Base-by-base conservation (phyloP, 2,113 vertebrate genomes). In the Calidris pygmaea region DNA sequence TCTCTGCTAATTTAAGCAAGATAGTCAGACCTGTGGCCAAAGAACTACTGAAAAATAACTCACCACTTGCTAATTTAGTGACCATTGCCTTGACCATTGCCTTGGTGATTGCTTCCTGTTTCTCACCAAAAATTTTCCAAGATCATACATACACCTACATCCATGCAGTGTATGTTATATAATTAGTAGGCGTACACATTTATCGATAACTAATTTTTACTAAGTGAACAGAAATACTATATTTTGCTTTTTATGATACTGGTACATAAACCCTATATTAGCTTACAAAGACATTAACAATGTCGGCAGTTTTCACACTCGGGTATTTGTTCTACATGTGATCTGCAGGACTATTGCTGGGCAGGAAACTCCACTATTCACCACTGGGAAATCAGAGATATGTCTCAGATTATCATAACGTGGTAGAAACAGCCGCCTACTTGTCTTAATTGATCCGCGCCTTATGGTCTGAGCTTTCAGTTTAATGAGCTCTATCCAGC, bases 401-500 rank as follows among this genome's bases (percentile, higher is more conserved):
- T 88, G 98, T 94, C 97, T 98, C 98, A 98, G 98, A 98, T 98
- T 98, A 98, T 98, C 98, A 98, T 96, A 98, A 98, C 93, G 98
- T 98, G 98, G 98, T 99, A 99, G 98, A 99, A 99, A 99, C 97
- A 98, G 98, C 98, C 97, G 99, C 99, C 99, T 99, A 99, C 99
- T 99, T 99, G 99, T 99, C 99, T 99, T 99, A 99, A 99, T 99
- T 98, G 99, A 99, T 99, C 99, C 99, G 91, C 99, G 99, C 98
- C 99, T 99, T 99, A 99, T 99, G 99, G 99, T 99, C 98, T 99
- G 99, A 99, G 99, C 99, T 99, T 99, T 99, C 99, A 99, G 98
- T 99, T 99, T 99, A 99, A 99, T 99, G 98, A 99, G 99, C 98
- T 99, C 99, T 99, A 99, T 99, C 99, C 99, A 99, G 99, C 99